phyloP scores from a whole-genome alignment of 2,797 vertebrate genomes.

The Chromis chromis region DNA sequence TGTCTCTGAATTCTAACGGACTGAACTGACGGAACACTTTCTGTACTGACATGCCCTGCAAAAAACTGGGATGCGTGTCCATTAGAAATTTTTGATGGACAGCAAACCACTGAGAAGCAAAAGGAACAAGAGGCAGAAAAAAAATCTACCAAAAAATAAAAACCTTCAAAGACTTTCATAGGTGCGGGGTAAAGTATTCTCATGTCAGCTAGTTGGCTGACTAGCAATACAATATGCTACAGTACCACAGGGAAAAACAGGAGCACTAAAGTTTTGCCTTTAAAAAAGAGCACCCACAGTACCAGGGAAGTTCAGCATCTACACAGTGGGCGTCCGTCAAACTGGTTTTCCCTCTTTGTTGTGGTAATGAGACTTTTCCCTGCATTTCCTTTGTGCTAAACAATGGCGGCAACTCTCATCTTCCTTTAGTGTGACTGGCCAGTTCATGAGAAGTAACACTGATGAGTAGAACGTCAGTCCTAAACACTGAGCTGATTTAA shows the following conservation, averaged over 20 bases:
- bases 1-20: conserved; percentile 41
- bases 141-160: background rate
- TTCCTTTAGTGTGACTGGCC: conserved; percentile 15
- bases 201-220: conserved; percentile 22
- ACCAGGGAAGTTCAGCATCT: conserved; percentile 6
- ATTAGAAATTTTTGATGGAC: conserved; percentile 33
- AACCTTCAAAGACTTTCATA: conserved; percentile 3
- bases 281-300: conserved; percentile 22
- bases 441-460: conserved; percentile 37
- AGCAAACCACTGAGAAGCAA: conserved; percentile 18
- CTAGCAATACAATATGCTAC: background rate
- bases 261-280: conserved; percentile 12
- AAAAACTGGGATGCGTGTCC: conserved; percentile 15
- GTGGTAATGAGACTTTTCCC: conserved; percentile 25
- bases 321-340: conserved; percentile 28
- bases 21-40: conserved; percentile 21
- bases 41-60: conserved; percentile 28
- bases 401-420: conserved; percentile 17
- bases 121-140: background rate
- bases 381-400: conserved; percentile 27
- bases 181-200: conserved; percentile 12
- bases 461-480: conserved; percentile 18
- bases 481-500: conserved; percentile 24
- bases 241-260: conserved; percentile 4
- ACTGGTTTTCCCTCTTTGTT: conserved; percentile 35